Percentiles rank a stretch among this genome's conserved stretches.
Conservation (phyloP, 2,888 invertebrate species). For the Nomada ferruginata region DNA sequence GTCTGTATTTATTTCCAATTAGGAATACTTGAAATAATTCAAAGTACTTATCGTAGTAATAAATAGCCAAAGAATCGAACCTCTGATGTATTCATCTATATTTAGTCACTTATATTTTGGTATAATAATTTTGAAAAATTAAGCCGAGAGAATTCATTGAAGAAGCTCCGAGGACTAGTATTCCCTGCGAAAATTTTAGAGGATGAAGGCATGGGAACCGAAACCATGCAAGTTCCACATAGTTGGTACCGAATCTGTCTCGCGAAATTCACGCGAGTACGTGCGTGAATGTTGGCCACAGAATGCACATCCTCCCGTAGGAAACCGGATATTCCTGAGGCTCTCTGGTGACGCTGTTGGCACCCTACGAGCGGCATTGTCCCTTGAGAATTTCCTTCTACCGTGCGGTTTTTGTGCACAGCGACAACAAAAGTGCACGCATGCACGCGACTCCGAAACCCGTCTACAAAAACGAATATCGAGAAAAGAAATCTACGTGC, state of each 20-base stretch:
- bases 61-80: too few relatives aligned
- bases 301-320: constrained; percentile 75
- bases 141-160: too few relatives aligned
- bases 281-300: constrained; percentile 63
- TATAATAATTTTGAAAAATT: too few relatives aligned
- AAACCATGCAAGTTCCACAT: constrained; percentile 72
- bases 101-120: too few relatives aligned
- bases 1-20: too few relatives aligned
- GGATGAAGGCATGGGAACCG: constrained; percentile 70
- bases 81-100: too few relatives aligned
- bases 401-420: constrained; percentile 51
- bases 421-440: constrained; percentile 52
- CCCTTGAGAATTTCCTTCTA: constrained; percentile 64
- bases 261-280: constrained; percentile 60
- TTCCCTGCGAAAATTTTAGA: constrained; percentile 59
- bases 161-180: not conserved
- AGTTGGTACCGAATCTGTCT: constrained; percentile 37
- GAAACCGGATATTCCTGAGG: constrained; percentile 80
- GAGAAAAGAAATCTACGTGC: not conserved
- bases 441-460: constrained; percentile 14
- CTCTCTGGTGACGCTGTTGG: constrained; percentile 52
- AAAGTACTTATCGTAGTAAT: too few relatives aligned
- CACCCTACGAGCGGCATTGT: constrained; percentile 64
- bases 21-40: too few relatives aligned
- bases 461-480: constrained; percentile 4